Evolutionary conservation across 1,140 invertebrate genomes (phyloP).

Genomic region (Rhyzopertha dominica): DNA sequence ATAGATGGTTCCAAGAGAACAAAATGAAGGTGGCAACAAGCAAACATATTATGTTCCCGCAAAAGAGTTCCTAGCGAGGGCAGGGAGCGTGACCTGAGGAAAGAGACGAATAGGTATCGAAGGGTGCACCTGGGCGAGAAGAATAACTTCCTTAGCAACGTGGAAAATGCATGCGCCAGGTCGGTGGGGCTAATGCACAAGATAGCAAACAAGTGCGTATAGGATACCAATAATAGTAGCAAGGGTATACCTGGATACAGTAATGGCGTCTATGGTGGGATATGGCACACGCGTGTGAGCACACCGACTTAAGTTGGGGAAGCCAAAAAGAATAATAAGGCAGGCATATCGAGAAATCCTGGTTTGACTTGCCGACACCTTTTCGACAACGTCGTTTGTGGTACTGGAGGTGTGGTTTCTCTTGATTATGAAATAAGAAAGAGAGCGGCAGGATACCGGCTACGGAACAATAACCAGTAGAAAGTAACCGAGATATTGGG

Average conservation of each 20-base stretch:
- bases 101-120: background rate
- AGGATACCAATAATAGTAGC: background rate
- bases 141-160: background rate
- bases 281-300: no score
- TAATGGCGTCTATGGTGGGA: no score
- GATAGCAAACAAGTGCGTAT: background rate
- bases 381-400: no score
- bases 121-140: conserved; percentile 3
- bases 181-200: conserved; percentile 4
- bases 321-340: no score
- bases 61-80: background rate
- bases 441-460: no score
- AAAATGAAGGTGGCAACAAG: background rate
- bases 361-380: no score
- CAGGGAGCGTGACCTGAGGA: background rate
- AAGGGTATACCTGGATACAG: conserved; percentile 2
- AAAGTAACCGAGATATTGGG: no score
- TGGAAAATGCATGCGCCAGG: background rate
- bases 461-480: no score
- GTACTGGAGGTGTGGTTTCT: no score
- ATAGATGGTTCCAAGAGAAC: background rate
- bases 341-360: no score
- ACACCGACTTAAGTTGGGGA: no score
- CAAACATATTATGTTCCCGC: background rate
- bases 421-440: no score